These are phyloP conservation scores for Dendrolimus kikuchii DNA, from an alignment of 1,140 invertebrate species.

Conservation along the genomic window DNA sequence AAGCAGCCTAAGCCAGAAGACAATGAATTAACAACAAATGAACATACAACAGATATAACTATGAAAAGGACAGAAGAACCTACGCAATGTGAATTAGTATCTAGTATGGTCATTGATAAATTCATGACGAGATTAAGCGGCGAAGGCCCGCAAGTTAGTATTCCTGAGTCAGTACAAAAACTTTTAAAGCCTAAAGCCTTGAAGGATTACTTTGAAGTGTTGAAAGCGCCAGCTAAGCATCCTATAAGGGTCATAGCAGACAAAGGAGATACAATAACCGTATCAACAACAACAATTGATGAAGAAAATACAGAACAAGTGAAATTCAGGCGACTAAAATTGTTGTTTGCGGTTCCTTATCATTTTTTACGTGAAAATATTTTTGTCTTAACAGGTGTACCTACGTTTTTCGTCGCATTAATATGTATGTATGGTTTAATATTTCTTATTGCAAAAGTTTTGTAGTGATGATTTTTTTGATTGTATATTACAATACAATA, in stretches of 20 bases:
- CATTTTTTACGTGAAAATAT: slow-evolving; percentile 37
- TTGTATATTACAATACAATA: no score
- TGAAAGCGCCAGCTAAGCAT: slow-evolving; percentile 20
- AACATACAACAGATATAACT: no score
- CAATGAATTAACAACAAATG: no score
- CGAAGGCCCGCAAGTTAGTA: slow-evolving; percentile 11
- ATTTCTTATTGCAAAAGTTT: slow-evolving; percentile 29
- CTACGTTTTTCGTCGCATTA: slow-evolving; percentile 36
- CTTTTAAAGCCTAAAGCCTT: slow-evolving; percentile 20
- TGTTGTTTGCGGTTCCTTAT: slow-evolving; percentile 14
- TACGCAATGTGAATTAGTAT: slow-evolving; percentile 39
- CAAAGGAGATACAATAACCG: slow-evolving; percentile 24
- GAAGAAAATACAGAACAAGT: background rate
- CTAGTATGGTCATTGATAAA: slow-evolving; percentile 37
- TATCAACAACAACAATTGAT: slow-evolving; percentile 17
- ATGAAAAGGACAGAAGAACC: slow-evolving; percentile 9
- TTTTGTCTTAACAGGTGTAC: slow-evolving; percentile 39
- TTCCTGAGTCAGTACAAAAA: slow-evolving; percentile 12
- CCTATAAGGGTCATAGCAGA: slow-evolving; percentile 6
- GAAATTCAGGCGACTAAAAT: slow-evolving; percentile 8
- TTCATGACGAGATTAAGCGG: slow-evolving; percentile 26
- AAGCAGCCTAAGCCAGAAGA: no score
- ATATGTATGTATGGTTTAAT: slow-evolving; percentile 40
- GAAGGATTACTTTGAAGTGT: slow-evolving; percentile 28
- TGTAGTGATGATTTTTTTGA: slow-evolving; percentile 12